Evolutionary conservation across 1,140 invertebrate genomes (phyloP), one percentile per base, ranked within the genome.

Genomic region (Cydia fagiglandana): DNA sequence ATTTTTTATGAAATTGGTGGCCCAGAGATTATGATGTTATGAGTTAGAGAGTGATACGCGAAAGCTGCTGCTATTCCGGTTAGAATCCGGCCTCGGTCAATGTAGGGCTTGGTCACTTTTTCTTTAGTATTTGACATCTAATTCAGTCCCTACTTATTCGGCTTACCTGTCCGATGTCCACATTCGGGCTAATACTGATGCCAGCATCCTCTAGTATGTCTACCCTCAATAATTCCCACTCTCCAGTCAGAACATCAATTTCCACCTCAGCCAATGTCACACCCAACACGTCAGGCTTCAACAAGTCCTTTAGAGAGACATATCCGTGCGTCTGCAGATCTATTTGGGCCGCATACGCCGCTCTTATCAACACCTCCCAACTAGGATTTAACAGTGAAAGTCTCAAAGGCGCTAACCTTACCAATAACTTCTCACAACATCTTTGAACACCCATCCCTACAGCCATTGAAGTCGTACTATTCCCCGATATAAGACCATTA

Each of bases 121-220:
- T 41, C 38, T 41, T 41, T 41, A 2, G 38, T 41, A 10, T 41
- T 10, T 10, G 38, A 41, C 38, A 41, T 41, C 38, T 9, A 41
- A 9, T 41, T 41, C 7, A 10, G 38, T 41, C 9, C 38, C 9
- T 41, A 41, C 7, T 41, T 10, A 41, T 47, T 47, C 45, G 15
- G 78, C 79, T 86, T 78, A 95, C 88, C 91, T 98, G 97, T 38
- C 97, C 97, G 64, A 98, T 91, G 89, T 98, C 97, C 47, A 97
- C 92, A 79, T 94, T 89, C 0, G 96, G 97, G 88, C 94, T 97
- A 53, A 97, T 80, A 90, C 96, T 96, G 45, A 94, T 91, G 0
- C 96, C 96, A n/a, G 94, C 94, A 88, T 97, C 97, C 91, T 97
- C 95, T 13, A 96, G 79, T 70, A 97, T 84, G 90, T 97, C 96